phyloP scores from a whole-genome alignment of 2,797 vertebrate species.

The Oreochromis grahami region DNA sequence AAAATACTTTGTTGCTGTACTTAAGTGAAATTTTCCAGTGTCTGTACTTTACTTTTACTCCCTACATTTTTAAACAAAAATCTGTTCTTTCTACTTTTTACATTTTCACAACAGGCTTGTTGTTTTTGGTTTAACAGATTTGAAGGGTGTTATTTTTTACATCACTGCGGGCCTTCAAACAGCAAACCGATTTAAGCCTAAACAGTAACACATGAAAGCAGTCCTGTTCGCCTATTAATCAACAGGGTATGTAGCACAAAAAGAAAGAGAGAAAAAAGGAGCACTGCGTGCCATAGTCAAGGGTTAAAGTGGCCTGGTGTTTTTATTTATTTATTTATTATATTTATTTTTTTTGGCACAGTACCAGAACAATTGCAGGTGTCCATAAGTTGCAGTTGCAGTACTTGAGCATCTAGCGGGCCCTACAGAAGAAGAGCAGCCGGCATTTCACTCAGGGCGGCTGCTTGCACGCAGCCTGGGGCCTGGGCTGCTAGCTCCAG shows the following conservation, averaged over 20 bases:
- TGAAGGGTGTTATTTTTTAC: not conserved
- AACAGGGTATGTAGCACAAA: not conserved
- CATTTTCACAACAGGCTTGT: not conserved
- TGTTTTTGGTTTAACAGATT: not conserved
- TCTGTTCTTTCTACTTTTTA: fast-evolving
- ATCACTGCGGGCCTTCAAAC: not conserved
- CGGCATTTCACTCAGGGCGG: too few species aligned
- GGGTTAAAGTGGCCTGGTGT: not conserved
- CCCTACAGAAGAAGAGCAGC: not conserved
- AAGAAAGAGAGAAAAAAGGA: not conserved
- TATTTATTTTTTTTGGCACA: not conserved
- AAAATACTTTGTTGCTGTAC: not conserved
- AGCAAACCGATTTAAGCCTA: not conserved
- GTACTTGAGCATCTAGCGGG: not conserved
- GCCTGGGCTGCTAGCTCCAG: too few species aligned
- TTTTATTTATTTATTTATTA: not conserved
- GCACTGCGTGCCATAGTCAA: not conserved
- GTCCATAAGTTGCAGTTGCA: not conserved
- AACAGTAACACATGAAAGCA: not conserved
- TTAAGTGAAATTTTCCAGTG: not conserved
- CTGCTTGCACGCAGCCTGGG: too few species aligned
- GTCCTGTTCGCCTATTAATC: not conserved
- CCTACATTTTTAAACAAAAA: not conserved
- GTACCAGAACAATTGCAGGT: not conserved
- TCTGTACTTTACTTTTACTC: not conserved